These are phyloP conservation scores for Lampropteryx suffumata DNA, from an alignment of 2,888 invertebrate species.

Conservation along the genomic window DNA sequence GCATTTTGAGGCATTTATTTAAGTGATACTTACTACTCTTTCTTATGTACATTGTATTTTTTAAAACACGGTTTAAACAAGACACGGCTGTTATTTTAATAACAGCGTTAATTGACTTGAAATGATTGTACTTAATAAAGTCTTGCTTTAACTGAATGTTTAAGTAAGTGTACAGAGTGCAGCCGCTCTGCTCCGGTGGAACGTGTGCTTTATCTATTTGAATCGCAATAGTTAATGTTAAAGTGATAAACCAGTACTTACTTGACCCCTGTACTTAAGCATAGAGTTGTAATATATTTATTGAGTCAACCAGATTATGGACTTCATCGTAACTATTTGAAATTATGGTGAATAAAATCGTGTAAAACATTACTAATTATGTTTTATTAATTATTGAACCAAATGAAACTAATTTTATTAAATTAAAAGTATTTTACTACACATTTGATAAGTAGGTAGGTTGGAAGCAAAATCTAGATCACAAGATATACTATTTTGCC, in stretches of 20 bases:
- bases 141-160: no score
- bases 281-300: conserved; percentile 77
- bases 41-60: no score
- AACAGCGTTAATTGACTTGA: no score
- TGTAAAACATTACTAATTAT: conserved; percentile 56
- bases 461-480: no score
- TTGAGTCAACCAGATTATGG: conserved; percentile 53
- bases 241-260: conserved; percentile 30
- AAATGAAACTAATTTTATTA: background rate
- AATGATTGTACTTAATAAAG: no score
- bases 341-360: conserved; percentile 70
- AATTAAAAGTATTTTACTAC: no score
- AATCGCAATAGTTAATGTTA: conserved; percentile 15
- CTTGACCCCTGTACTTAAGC: conserved; percentile 43
- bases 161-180: no score
- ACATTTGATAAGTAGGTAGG: no score
- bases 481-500: no score
- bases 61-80: no score
- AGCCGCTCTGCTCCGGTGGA: conserved; percentile 1
- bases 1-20: conserved; percentile 24
- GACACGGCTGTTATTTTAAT: no score
- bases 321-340: conserved; percentile 61
- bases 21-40: no score
- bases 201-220: conserved; percentile 11
- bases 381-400: conserved; percentile 20